Percentiles rank a stretch among this genome's conserved stretches.
phyloP scores from a whole-genome alignment of 2,888 invertebrate species.

The Phalangium opilio region DNA sequence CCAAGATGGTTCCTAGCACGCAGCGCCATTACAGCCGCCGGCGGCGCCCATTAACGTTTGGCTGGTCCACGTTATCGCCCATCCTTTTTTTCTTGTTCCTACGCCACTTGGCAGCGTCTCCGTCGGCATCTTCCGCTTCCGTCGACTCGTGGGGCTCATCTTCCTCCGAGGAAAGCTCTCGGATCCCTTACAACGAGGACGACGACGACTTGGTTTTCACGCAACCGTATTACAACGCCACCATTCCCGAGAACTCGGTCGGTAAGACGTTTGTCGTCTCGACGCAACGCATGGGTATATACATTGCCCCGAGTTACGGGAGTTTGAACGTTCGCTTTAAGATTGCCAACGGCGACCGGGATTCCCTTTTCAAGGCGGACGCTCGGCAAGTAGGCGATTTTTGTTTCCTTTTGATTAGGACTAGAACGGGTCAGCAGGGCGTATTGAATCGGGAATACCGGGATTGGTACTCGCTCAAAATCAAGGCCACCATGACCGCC shows the following conservation, averaged over 20 bases:
- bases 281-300: slow-evolving; percentile 65
- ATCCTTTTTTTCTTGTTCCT: too few relatives aligned
- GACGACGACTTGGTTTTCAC: slow-evolving; percentile 40
- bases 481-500: slow-evolving; percentile 44
- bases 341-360: slow-evolving; percentile 71
- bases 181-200: too few relatives aligned
- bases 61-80: too few relatives aligned
- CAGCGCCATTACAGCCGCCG: too few relatives aligned
- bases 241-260: slow-evolving; percentile 79
- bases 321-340: slow-evolving; percentile 51
- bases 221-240: slow-evolving; percentile 61
- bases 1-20: too few relatives aligned
- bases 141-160: too few relatives aligned
- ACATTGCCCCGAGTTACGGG: slow-evolving; percentile 30
- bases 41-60: too few relatives aligned
- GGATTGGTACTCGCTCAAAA: slow-evolving; percentile 60
- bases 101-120: too few relatives aligned
- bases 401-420: slow-evolving; percentile 77
- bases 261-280: slow-evolving; percentile 65
- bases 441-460: slow-evolving; percentile 85
- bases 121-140: too few relatives aligned
- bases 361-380: slow-evolving; percentile 84
- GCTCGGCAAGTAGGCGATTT: slow-evolving; percentile 76
- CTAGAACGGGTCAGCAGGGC: slow-evolving; percentile 67
- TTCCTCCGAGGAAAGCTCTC: too few relatives aligned